Conservation (phyloP, 2,888 invertebrate genomes). For the Phyllotreta cruciferae region DNA sequence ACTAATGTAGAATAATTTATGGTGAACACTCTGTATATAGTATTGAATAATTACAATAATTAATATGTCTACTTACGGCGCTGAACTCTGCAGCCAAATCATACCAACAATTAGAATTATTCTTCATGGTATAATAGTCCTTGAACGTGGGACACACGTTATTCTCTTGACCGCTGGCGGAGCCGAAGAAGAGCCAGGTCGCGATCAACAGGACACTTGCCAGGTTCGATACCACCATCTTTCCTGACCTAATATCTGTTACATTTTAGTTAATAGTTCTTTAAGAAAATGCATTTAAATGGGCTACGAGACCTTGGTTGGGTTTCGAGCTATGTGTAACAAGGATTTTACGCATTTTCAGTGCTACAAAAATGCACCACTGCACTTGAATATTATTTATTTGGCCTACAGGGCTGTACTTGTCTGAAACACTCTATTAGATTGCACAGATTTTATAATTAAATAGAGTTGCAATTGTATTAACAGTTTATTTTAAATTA, state of each 20-base stretch:
- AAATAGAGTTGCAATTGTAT: no score
- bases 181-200: conserved; percentile 19
- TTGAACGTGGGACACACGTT: conserved; percentile 57
- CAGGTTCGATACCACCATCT: conserved; percentile 26
- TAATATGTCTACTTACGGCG: conserved; percentile 50
- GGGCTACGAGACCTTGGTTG: conserved; percentile 37
- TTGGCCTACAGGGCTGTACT: conserved; percentile 10
- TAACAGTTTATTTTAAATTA: no score
- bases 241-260: conserved; percentile 23
- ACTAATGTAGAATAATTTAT: neutral
- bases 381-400: conserved; percentile 16
- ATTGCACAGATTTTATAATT: no score
- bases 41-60: neutral
- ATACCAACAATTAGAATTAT: conserved; percentile 57
- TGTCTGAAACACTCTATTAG: no score
- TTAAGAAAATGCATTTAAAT: conserved; percentile 38
- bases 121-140: conserved; percentile 55
- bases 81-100: conserved; percentile 52
- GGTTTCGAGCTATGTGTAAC: conserved; percentile 32
- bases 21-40: neutral
- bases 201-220: conserved; percentile 14
- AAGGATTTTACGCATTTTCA: conserved; percentile 32
- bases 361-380: conserved; percentile 31
- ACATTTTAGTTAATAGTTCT: conserved; percentile 36
- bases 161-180: conserved; percentile 41